Evolutionary conservation across 2,888 invertebrate genomes (phyloP).

Genomic region (Chironomus riparius): DNA sequence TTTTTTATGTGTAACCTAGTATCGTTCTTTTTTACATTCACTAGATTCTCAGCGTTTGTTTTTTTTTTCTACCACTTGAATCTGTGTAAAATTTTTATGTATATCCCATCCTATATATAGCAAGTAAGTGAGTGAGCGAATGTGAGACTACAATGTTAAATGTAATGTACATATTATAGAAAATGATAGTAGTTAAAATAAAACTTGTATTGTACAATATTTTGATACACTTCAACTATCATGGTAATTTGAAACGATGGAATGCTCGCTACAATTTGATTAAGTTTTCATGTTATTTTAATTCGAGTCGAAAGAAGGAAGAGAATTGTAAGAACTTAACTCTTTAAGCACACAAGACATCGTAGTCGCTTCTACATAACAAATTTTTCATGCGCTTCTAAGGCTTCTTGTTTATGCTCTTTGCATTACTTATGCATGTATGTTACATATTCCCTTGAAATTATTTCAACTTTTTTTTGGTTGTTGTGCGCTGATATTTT

Average conservation of each 20-base stretch:
- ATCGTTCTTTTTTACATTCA: background rate
- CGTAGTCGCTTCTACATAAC: background rate
- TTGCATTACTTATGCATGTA: no score
- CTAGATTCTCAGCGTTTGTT: background rate
- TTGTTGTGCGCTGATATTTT: background rate
- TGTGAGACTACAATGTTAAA: background rate
- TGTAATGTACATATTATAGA: background rate
- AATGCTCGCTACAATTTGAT: slow-evolving; percentile 11
- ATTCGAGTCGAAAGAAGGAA: background rate
- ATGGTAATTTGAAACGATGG: background rate
- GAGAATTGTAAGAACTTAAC: background rate
- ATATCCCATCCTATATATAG: background rate
- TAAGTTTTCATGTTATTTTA: slow-evolving; percentile 19
- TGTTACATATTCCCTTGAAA: background rate
- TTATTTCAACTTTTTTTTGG: background rate
- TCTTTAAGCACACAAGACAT: background rate
- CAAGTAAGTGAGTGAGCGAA: background rate
- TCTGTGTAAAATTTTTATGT: background rate
- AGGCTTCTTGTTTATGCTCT: background rate
- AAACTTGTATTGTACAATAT: background rate
- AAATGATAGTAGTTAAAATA: background rate
- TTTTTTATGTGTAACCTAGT: background rate
- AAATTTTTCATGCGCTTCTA: background rate
- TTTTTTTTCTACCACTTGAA: background rate
- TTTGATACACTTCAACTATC: slow-evolving; percentile 1